phyloP scores from a whole-genome alignment of 2,888 invertebrate species.

The Limnephilus lunatus region DNA sequence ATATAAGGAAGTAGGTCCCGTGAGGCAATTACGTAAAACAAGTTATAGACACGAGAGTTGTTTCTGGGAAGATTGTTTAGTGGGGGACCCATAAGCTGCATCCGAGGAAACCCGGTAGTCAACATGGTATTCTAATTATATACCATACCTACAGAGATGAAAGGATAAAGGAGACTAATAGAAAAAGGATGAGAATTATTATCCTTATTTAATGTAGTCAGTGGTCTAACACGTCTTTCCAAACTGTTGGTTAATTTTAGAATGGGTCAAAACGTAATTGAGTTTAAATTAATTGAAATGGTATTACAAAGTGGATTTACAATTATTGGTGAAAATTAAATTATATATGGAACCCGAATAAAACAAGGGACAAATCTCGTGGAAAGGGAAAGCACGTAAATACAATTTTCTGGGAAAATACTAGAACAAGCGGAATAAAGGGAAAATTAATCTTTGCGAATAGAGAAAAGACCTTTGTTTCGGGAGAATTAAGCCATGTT shows the following conservation, averaged over 20 bases:
- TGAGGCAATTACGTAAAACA: conserved; percentile 33
- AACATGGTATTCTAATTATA: conserved; percentile 25
- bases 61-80: conserved; percentile 10
- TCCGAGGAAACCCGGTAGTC: not conserved
- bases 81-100: conserved; percentile 4
- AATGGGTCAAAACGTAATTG: not conserved
- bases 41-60: conserved; percentile 29
- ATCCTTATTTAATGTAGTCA: not conserved
- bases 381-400: not conserved
- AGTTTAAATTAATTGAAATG: not conserved
- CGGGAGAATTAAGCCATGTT: not conserved
- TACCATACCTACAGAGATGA: not conserved
- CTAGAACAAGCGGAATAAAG: not conserved
- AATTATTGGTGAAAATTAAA: not conserved
- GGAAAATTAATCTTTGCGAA: not conserved
- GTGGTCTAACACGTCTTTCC: not conserved
- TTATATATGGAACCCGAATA: not conserved
- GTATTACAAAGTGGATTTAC: no score
- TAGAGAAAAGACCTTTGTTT: not conserved
- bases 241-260: not conserved
- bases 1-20: not conserved
- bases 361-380: not conserved
- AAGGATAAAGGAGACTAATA: conserved; percentile 5
- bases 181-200: conserved; percentile 1
- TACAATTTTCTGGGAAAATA: not conserved